Percentiles rank a stretch among this genome's conserved stretches.
These are phyloP conservation scores for Coenonympha glycerion DNA, from an alignment of 2,888 invertebrate genomes.

Conservation along the genomic window DNA sequence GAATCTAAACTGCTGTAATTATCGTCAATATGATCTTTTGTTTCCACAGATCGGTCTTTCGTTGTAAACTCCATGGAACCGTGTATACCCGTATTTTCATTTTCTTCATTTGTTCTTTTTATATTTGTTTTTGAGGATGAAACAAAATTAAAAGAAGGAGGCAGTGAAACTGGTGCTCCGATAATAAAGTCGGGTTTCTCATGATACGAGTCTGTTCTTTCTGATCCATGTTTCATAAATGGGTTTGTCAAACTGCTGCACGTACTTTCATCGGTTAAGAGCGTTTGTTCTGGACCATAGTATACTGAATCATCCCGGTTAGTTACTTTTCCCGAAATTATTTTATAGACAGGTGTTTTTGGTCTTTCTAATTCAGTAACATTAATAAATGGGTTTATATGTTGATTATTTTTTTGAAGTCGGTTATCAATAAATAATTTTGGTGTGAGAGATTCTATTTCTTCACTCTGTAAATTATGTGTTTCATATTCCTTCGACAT, in stretches of 20 bases:
- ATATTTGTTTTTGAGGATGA: constrained; percentile 38
- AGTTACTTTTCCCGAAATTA: constrained; percentile 48
- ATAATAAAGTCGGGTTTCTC: constrained; percentile 65
- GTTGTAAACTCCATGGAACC: constrained; percentile 25
- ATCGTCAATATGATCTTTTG: constrained; percentile 31
- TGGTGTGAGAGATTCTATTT: constrained; percentile 30
- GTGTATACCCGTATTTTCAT: neutral
- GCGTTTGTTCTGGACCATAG: constrained; percentile 39
- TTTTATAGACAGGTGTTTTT: constrained; percentile 64
- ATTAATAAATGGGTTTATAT: constrained; percentile 24
- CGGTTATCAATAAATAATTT: constrained; percentile 14
- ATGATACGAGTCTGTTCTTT: constrained; percentile 2
- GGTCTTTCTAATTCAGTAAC: constrained; percentile 43
- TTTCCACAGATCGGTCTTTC: constrained; percentile 18
- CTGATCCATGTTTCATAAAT: constrained; percentile 38
- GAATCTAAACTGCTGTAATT: constrained; percentile 56
- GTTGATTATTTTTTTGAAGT: constrained; percentile 4
- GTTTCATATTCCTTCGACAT: constrained; percentile 60
- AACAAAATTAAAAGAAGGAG: constrained; percentile 51
- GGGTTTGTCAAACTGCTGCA: constrained; percentile 59
- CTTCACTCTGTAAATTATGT: constrained; percentile 59
- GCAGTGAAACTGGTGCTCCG: constrained; percentile 70
- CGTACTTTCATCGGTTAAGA: constrained; percentile 39
- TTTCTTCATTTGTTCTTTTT: constrained; percentile 2
- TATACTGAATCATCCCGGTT: constrained; percentile 46